These are phyloP conservation scores for Pempheris klunzingeri DNA, from an alignment of 2,797 vertebrate species.

Conservation along the genomic window DNA sequence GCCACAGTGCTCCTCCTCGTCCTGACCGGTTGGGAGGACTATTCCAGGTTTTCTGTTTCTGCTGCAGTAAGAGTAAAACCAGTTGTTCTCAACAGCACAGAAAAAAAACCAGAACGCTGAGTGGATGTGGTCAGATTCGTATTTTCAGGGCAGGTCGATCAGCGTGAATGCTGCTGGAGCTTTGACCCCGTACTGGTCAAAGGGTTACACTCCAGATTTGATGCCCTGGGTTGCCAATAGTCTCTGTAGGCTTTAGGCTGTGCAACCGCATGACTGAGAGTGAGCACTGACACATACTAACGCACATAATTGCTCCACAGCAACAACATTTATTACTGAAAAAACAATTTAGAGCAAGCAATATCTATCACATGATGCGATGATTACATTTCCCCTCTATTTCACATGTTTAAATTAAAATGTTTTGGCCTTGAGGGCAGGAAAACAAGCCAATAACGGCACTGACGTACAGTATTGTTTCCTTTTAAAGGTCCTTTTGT, in stretches of 20 bases:
- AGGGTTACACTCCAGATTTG: slow-evolving; percentile 4
- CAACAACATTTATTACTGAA: not conserved
- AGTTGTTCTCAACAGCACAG: not conserved
- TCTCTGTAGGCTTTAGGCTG: not conserved
- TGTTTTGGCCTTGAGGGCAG: no score
- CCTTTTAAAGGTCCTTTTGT: no score
- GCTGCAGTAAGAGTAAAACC: no score
- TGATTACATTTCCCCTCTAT: no score
- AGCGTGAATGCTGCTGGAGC: not conserved
- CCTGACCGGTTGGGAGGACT: slow-evolving; percentile 23
- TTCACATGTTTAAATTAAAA: no score
- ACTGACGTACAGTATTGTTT: no score
- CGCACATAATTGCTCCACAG: not conserved
- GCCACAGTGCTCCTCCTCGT: slow-evolving; percentile 52
- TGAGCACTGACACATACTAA: not conserved
- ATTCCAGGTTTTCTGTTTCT: no score
- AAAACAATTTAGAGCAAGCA: not conserved
- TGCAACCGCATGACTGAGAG: not conserved
- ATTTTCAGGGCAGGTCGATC: not conserved
- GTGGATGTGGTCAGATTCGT: not conserved
- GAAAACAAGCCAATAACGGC: no score
- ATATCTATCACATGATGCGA: not conserved
- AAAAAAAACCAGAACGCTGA: not conserved
- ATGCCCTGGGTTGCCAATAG: slow-evolving; percentile 4
- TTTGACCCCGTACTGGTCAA: not conserved